Evolutionary conservation across 1,140 invertebrate species (phyloP).

Genomic region (Drosophila repletoides): DNA sequence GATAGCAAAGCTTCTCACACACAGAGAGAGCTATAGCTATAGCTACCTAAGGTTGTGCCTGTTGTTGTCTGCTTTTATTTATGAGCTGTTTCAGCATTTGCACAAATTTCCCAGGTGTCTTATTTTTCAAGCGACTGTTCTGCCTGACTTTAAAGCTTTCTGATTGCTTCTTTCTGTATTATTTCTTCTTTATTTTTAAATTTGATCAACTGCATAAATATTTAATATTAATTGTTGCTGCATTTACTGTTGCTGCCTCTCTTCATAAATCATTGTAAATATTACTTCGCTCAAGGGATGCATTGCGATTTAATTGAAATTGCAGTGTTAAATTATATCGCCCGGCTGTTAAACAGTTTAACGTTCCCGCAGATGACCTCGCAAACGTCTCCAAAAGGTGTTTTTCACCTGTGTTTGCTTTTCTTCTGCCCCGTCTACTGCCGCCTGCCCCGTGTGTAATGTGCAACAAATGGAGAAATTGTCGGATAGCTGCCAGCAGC

Average conservation of each 20-base stretch:
- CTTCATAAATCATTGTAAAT: not conserved
- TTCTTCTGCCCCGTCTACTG: not conserved
- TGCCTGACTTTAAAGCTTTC: conserved; percentile 12
- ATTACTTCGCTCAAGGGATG: conserved; percentile 26
- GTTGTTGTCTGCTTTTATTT: conserved; percentile 30
- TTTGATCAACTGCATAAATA: conserved; percentile 30
- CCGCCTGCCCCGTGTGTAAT: not conserved
- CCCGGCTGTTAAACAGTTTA: conserved; percentile 10
- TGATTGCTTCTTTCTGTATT: conserved; percentile 11
- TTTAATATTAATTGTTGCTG: conserved; percentile 24
- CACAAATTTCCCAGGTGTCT: conserved; percentile 55
- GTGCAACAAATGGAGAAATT: not conserved
- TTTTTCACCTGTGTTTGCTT: not conserved
- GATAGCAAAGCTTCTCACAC: not conserved
- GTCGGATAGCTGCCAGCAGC: conserved; percentile 11
- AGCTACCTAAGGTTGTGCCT: not conserved
- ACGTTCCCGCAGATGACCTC: not conserved
- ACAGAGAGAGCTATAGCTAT: not conserved
- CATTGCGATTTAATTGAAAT: conserved; percentile 26
- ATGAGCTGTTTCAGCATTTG: conserved; percentile 37
- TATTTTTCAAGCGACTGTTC: conserved; percentile 19
- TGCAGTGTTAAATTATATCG: conserved; percentile 12
- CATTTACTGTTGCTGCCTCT: conserved; percentile 1
- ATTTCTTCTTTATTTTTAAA: conserved; percentile 7
- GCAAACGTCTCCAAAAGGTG: not conserved